A percentile compares a stretch with the other conserved stretches of the same genome.
phyloP scores from a whole-genome alignment of 2,113 vertebrate genomes.

The Corvus moneduloides region DNA sequence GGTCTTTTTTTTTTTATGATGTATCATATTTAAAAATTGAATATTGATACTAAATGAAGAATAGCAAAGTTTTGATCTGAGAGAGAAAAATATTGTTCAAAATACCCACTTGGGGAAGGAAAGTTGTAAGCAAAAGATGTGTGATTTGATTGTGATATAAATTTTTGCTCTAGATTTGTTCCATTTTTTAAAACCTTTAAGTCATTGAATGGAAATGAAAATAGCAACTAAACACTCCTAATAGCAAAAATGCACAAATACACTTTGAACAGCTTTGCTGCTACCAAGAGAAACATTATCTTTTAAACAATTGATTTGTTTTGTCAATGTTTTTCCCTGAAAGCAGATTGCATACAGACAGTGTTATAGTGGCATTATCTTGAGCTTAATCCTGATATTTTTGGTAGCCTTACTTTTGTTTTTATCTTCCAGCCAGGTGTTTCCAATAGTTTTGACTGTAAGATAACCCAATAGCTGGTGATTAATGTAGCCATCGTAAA shows the following conservation, averaged over 20 bases:
- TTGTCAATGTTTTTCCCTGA: neutral
- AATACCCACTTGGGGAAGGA: neutral
- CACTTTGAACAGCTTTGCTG: neutral
- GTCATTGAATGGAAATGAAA: neutral
- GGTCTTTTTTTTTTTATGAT: neutral
- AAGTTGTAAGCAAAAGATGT: neutral
- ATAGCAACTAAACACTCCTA: neutral
- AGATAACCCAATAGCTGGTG: slow-evolving; percentile 50
- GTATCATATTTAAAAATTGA: neutral
- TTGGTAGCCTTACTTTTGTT: slow-evolving; percentile 12
- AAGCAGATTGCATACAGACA: neutral
- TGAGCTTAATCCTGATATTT: neutral
- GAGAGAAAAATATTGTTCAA: neutral
- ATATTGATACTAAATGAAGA: neutral
- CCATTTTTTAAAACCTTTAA: neutral
- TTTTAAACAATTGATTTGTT: neutral
- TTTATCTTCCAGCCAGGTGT: slow-evolving; percentile 41
- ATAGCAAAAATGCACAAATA: neutral
- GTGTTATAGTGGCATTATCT: neutral
- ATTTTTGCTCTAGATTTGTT: neutral
- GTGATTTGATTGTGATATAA: neutral
- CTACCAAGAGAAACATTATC: neutral
- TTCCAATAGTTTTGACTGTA: slow-evolving; percentile 55
- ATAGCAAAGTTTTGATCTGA: neutral
- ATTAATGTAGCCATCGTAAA: slow-evolving; percentile 56